Percentiles rank a stretch among this genome's conserved stretches.
Conservation (phyloP, 35 echinoderm and acorn worm genomes). For the Anneissia japonica region DNA sequence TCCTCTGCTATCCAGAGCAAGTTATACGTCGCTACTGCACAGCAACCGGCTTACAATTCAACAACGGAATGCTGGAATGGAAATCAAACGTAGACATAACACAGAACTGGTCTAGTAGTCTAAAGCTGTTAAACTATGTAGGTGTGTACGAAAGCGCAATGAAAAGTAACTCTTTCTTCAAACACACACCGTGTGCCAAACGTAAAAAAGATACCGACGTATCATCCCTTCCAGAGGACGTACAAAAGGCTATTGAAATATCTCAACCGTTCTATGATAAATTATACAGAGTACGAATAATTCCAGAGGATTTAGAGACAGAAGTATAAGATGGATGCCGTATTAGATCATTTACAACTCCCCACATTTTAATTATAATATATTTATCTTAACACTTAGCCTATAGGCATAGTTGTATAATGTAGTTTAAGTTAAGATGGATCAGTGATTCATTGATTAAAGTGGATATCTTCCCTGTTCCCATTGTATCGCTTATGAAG, state of each 20-base stretch:
- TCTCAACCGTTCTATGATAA: conserved; percentile 24
- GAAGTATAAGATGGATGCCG: background rate
- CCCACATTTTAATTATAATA: too few species aligned
- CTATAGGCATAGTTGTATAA: too few species aligned
- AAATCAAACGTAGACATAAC: conserved; percentile 13
- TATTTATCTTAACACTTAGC: too few species aligned
- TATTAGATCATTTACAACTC: too few species aligned
- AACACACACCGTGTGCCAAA: too few species aligned
- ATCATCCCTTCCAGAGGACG: background rate
- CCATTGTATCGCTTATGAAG: too few species aligned
- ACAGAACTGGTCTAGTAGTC: conserved; percentile 9
- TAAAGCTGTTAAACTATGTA: conserved; percentile 12
- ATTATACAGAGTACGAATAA: conserved; percentile 2
- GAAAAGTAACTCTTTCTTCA: conserved; percentile 28
- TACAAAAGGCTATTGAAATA: conserved; percentile 5
- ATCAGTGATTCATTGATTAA: too few species aligned
- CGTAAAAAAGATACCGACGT: conserved; percentile 7
- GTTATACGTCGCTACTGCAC: conserved; percentile 62
- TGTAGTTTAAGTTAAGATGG: too few species aligned
- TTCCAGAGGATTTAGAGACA: conserved; percentile 5
- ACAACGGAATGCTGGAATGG: conserved; percentile 40
- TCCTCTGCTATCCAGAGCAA: conserved; percentile 52
- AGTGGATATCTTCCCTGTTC: too few species aligned
- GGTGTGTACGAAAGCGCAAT: conserved; percentile 34
- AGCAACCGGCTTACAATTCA: conserved; percentile 46